Percentiles rank a stretch among this genome's conserved stretches.
Conservation (phyloP, 2,888 invertebrate genomes). For the Noctua janthe region DNA sequence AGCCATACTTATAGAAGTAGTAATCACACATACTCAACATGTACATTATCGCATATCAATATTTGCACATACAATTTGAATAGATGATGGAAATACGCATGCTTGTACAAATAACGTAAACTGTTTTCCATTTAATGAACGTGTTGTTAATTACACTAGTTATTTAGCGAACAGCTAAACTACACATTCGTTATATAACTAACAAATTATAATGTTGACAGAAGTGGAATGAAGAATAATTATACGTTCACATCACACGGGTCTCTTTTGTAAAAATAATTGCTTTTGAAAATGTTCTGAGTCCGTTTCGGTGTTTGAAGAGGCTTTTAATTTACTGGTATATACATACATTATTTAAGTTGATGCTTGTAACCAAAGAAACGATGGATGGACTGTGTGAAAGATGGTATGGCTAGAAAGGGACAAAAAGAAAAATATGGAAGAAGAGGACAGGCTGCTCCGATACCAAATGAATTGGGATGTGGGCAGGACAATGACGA, state of each 20-base stretch:
- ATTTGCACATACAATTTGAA: not conserved
- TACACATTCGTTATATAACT: constrained; percentile 5
- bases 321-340: constrained; percentile 13
- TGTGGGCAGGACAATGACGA: not conserved
- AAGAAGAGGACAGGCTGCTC: not conserved
- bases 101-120: not conserved
- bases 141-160: constrained; percentile 30
- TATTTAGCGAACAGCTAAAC: constrained; percentile 23
- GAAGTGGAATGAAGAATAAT: constrained; percentile 38
- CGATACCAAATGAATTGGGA: not conserved
- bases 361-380: not conserved
- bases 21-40: not conserved
- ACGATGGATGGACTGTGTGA: not conserved
- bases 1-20: not conserved
- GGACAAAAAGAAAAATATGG: not conserved
- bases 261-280: constrained; percentile 47
- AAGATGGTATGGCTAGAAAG: not conserved
- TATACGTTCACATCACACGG: constrained; percentile 46
- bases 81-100: not conserved
- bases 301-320: constrained; percentile 18
- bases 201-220: constrained; percentile 45
- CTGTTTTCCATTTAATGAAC: constrained; percentile 5
- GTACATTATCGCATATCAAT: not conserved
- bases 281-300: constrained; percentile 32
- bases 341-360: not conserved